Percentiles rank a stretch among this genome's conserved stretches.
Evolutionary conservation across 37 sponge, comb jelly and placozoan species (phyloP).

Genomic region (Theonella swinhoei): DNA sequence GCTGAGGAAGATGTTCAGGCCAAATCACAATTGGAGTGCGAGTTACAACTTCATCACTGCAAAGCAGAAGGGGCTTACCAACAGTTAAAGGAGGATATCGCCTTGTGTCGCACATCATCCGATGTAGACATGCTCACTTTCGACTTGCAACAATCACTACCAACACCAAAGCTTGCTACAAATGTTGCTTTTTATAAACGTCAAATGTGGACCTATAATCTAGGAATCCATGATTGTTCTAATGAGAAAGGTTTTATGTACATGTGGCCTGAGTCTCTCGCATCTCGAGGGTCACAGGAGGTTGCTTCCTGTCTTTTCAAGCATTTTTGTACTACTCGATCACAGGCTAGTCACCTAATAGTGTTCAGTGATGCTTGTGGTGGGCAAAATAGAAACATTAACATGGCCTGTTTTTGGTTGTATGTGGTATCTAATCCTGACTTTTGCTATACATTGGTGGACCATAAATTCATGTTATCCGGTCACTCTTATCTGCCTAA

Average conservation of each 20-base stretch:
- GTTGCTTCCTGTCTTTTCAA: conserved; percentile 14
- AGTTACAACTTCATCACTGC: conserved; percentile 10
- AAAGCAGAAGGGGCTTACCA: conserved; percentile 33
- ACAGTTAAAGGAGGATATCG: conserved; percentile 32
- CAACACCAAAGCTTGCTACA: conserved; percentile 30
- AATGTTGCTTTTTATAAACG: conserved; percentile 37
- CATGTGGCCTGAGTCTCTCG: conserved; percentile 36
- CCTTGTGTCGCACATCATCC: neutral
- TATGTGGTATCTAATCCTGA: conserved; percentile 16
- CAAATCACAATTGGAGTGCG: conserved; percentile 1
- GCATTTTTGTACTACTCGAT: neutral
- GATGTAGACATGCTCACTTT: conserved; percentile 24
- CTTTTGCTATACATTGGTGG: conserved; percentile 13
- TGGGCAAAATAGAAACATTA: conserved; percentile 40
- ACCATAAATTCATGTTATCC: conserved; percentile 44
- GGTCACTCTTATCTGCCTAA: conserved; percentile 51
- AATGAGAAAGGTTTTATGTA: conserved; percentile 25
- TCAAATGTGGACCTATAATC: conserved; percentile 46
- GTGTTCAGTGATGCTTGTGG: conserved; percentile 36
- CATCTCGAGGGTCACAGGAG: conserved; percentile 33
- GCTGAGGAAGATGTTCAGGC: conserved; percentile 19
- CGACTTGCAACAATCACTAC: conserved; percentile 34
- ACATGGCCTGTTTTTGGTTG: conserved; percentile 19
- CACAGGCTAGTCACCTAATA: conserved; percentile 9
- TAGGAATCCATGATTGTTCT: conserved; percentile 38